Conservation (phyloP, 2,113 vertebrate genomes). For the Benitochromis conjunctus region DNA sequence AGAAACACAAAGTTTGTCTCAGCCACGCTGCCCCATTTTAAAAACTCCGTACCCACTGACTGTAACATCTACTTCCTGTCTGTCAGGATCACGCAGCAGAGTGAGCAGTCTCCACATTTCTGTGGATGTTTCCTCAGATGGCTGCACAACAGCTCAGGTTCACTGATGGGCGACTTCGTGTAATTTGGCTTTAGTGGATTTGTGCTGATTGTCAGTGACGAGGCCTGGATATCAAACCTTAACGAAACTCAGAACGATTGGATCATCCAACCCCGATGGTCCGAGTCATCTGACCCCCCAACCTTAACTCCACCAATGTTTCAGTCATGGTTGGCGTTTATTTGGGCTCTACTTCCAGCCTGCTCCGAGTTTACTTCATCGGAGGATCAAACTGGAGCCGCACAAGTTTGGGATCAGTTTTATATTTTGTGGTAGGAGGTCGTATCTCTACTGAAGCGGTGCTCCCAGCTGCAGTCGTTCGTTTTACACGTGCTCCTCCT, state of each 20-base stretch:
- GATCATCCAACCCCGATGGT: background rate
- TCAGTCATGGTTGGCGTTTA: background rate
- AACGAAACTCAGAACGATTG: background rate
- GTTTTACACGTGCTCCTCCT: fast-evolving
- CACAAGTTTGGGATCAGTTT: background rate
- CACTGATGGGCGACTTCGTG: background rate
- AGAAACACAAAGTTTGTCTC: too few relatives aligned
- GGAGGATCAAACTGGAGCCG: background rate
- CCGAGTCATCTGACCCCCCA: too few relatives aligned
- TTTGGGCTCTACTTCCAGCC: fast-evolving
- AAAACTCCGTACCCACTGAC: background rate
- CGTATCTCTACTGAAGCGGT: fast-evolving
- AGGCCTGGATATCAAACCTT: background rate
- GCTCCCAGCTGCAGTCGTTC: fast-evolving
- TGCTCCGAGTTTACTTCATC: background rate
- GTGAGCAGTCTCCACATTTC: background rate
- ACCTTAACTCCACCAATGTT: too few relatives aligned
- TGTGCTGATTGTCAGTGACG: background rate
- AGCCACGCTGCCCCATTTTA: background rate
- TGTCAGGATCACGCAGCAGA: background rate
- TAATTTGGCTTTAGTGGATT: background rate
- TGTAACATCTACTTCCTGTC: background rate
- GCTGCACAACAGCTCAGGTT: background rate
- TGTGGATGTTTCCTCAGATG: background rate
- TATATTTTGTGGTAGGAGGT: fast-evolving